phyloP scores from a whole-genome alignment of 2,888 invertebrate species.

The Hydropsyche betteni region DNA sequence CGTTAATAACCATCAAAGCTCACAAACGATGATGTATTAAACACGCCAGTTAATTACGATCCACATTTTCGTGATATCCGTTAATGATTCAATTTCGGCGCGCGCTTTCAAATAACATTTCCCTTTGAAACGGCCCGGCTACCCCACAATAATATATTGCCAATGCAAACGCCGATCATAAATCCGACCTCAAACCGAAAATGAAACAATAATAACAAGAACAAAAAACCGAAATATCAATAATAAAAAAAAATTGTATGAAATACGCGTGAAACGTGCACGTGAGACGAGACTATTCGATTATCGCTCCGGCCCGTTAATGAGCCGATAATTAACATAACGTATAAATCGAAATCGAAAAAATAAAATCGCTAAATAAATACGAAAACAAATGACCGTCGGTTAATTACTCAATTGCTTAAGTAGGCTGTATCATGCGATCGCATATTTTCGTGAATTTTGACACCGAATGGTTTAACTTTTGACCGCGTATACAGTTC shows the following conservation, averaged over 20 bases:
- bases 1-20: too few relatives aligned
- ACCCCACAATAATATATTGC: slow-evolving; percentile 34
- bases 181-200: slow-evolving; percentile 25
- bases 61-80: slow-evolving; percentile 35
- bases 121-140: slow-evolving; percentile 29
- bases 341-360: too few relatives aligned
- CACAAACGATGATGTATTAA: slow-evolving; percentile 25
- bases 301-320: slow-evolving; percentile 32
- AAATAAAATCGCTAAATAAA: not conserved
- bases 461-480: not conserved
- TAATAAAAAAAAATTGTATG: not conserved
- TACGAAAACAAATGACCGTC: slow-evolving; percentile 18
- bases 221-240: not conserved
- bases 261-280: not conserved
- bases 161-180: slow-evolving; percentile 32
- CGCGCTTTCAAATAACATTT: not conserved
- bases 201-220: slow-evolving; percentile 26
- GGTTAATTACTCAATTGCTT: slow-evolving; percentile 21
- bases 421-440: slow-evolving; percentile 27
- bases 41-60: slow-evolving; percentile 19
- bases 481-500: not conserved
- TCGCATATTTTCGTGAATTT: slow-evolving; percentile 26
- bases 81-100: slow-evolving; percentile 48
- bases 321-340: slow-evolving; percentile 34
- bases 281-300: slow-evolving; percentile 4